Conservation (phyloP, 2,888 invertebrate species). For the Portevinia maculata region DNA sequence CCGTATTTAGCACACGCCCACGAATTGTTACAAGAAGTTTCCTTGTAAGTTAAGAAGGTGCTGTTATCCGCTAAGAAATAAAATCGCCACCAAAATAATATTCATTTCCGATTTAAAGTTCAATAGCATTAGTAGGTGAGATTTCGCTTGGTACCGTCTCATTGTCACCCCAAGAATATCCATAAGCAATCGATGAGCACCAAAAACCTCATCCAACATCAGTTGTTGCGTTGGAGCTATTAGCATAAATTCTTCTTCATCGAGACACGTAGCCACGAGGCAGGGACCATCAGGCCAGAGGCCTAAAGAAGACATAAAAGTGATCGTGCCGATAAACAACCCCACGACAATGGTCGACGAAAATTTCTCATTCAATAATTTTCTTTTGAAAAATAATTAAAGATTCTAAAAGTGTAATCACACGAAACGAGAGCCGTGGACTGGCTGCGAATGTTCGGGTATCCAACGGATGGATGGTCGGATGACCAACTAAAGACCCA, state of each 20-base stretch:
- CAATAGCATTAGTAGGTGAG: conserved; percentile 49
- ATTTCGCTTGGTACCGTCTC: conserved; percentile 24
- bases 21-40: too few relatives aligned
- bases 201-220: conserved; percentile 36
- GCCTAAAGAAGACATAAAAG: conserved; percentile 73
- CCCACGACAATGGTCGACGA: conserved; percentile 64
- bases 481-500: conserved; percentile 43
- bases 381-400: conserved; percentile 74
- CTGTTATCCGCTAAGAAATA: too few relatives aligned
- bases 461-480: conserved; percentile 49
- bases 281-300: conserved; percentile 25
- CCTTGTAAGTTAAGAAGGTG: too few relatives aligned
- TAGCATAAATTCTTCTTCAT: conserved; percentile 69
- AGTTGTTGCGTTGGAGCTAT: conserved; percentile 21
- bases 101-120: conserved; percentile 57
- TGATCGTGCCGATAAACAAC: conserved; percentile 73
- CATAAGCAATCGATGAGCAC: conserved; percentile 7
- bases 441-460: conserved; percentile 55
- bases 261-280: conserved; percentile 38
- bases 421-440: conserved; percentile 61
- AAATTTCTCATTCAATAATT: conserved; percentile 73
- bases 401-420: conserved; percentile 72
- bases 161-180: neutral
- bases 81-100: conserved; percentile 4
- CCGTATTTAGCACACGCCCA: too few relatives aligned